These are phyloP conservation scores for Artemia franciscana DNA, from an alignment of 1,140 invertebrate species.

Conservation along the genomic window DNA sequence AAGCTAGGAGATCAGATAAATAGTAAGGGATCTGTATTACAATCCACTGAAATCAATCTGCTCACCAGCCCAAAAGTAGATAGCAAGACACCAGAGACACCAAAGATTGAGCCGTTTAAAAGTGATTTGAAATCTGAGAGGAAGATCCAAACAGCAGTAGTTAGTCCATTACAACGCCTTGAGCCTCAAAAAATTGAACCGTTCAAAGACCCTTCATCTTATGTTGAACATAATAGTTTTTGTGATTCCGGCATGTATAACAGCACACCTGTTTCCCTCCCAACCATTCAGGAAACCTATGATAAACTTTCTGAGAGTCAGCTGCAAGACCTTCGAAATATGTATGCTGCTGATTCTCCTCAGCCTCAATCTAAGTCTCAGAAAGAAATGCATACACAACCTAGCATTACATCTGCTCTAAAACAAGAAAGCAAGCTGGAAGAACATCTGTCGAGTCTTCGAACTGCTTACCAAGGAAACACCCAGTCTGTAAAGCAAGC, in stretches of 20 bases:
- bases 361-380: background rate
- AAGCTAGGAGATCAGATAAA: too few species aligned
- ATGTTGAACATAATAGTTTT: background rate
- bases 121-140: background rate
- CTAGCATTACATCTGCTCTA: background rate
- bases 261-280: background rate
- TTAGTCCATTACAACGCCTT: background rate
- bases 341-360: background rate
- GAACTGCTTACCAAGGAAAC: background rate
- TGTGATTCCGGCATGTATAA: background rate
- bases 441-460: background rate
- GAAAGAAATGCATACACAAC: background rate
- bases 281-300: background rate
- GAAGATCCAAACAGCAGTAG: background rate
- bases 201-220: background rate
- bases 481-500: background rate
- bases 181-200: background rate
- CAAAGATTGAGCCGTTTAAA: background rate
- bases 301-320: background rate
- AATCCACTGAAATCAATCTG: background rate
- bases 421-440: background rate
- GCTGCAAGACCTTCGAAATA: background rate
- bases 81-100: background rate
- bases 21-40: too few species aligned
- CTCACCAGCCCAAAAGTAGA: background rate